phyloP scores from a whole-genome alignment of 2,888 invertebrate species.

The Ferdinandea cuprea region DNA sequence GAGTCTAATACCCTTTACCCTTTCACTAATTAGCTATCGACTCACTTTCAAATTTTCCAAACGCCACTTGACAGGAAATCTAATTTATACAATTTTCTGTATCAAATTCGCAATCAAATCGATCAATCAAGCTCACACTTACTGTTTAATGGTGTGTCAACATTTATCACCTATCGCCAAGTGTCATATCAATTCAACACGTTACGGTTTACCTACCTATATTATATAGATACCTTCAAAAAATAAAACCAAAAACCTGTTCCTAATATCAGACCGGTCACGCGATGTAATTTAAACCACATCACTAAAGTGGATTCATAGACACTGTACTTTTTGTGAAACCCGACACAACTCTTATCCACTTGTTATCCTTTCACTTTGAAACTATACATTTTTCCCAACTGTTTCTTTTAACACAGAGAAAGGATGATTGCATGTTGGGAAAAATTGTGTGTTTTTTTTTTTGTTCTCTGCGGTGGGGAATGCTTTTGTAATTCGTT shows the following conservation, averaged over 20 bases:
- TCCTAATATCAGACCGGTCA: conserved; percentile 30
- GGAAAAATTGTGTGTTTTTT: no score
- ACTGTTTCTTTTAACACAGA: conserved; percentile 13
- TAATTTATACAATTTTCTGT: background rate
- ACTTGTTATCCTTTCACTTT: conserved; percentile 12
- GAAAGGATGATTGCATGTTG: conserved; percentile 6
- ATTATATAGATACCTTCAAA: background rate
- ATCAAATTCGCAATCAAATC: background rate
- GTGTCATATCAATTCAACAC: background rate
- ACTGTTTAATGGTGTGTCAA: conserved; percentile 24
- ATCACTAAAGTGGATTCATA: background rate
- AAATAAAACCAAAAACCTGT: background rate
- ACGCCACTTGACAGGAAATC: no score
- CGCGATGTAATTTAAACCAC: conserved; percentile 4
- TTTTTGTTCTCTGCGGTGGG: background rate
- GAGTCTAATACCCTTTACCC: no score
- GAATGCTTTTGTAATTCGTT: background rate
- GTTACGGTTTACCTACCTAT: background rate
- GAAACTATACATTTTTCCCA: background rate
- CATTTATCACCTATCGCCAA: no score
- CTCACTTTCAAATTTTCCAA: no score
- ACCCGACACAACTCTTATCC: background rate
- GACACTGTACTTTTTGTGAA: background rate
- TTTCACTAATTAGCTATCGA: no score
- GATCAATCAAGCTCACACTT: conserved; percentile 13